Evolutionary conservation across 2,113 vertebrate species (phyloP).

Genomic region (Tenebrosternarchus preto): DNA sequence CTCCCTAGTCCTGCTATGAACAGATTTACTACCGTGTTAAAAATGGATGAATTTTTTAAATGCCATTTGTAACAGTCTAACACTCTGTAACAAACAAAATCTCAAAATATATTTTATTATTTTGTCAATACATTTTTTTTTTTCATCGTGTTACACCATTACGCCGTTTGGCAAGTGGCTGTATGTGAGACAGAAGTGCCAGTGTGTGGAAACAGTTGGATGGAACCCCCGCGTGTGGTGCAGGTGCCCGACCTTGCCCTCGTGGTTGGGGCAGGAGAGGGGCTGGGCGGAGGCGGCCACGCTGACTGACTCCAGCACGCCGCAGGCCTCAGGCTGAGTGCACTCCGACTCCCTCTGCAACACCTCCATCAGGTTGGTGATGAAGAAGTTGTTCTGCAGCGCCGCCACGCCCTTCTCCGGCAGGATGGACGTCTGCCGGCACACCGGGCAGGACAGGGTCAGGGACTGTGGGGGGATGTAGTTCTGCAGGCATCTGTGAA

Average conservation of each 20-base stretch:
- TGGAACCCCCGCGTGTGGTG: too few relatives aligned
- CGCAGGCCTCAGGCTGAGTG: conserved; percentile 75
- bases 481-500: conserved; percentile 88
- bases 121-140: too few relatives aligned
- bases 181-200: too few relatives aligned
- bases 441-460: conserved; percentile 90
- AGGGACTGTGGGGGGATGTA: conserved; percentile 93
- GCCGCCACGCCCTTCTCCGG: conserved; percentile 91
- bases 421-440: conserved; percentile 92
- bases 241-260: conserved; percentile 77
- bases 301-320: conserved; percentile 79
- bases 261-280: conserved; percentile 92
- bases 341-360: conserved; percentile 83
- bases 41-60: too few relatives aligned
- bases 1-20: too few relatives aligned
- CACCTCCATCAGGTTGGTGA: conserved; percentile 96
- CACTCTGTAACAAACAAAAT: too few relatives aligned
- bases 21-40: too few relatives aligned
- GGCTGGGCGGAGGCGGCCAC: conserved; percentile 77
- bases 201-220: too few relatives aligned
- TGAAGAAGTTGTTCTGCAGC: conserved; percentile 96
- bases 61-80: too few relatives aligned
- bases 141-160: too few relatives aligned
- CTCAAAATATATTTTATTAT: too few relatives aligned
- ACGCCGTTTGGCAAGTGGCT: too few relatives aligned